phyloP scores from a whole-genome alignment of 2,797 vertebrate species.

The Falco novaeseelandiae region DNA sequence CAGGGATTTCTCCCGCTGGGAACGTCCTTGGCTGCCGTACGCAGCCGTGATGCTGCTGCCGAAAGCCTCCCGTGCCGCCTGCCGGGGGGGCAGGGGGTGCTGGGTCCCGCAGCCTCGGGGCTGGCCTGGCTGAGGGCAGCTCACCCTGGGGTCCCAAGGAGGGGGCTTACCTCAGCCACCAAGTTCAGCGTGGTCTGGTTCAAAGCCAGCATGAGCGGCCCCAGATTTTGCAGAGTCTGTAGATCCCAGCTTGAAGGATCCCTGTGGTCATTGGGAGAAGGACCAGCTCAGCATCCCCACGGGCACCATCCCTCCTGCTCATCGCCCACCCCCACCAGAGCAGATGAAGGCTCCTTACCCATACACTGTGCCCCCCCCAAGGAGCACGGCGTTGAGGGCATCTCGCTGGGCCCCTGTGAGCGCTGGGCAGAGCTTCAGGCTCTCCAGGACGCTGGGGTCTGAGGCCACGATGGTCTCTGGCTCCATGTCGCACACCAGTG shows the following conservation, averaged over 20 bases:
- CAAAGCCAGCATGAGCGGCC: conserved; percentile 48
- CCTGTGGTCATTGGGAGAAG: neutral
- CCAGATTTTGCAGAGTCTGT: conserved; percentile 33
- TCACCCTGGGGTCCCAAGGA: fast-evolving
- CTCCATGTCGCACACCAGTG: conserved; percentile 68
- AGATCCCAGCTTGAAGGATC: conserved; percentile 59
- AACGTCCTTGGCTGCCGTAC: neutral
- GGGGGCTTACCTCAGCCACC: conserved; percentile 56
- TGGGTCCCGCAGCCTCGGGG: neutral
- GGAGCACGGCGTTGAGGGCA: conserved; percentile 37
- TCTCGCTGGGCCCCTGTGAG: neutral
- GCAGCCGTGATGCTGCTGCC: neutral
- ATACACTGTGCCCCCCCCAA: neutral
- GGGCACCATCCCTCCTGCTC: fast-evolving
- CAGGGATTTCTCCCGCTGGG: neutral
- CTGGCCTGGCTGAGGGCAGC: neutral
- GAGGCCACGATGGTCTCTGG: neutral
- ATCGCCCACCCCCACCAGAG: fast-evolving
- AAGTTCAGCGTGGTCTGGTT: conserved; percentile 35
- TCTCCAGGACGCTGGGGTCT: neutral
- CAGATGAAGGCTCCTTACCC: conserved; percentile 12
- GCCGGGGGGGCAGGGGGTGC: neutral
- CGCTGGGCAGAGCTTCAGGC: conserved; percentile 49
- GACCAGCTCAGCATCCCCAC: neutral
- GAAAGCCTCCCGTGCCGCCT: conserved; percentile 62